phyloP scores from a whole-genome alignment of 1,140 invertebrate species.

The Tenebrio molitor region DNA sequence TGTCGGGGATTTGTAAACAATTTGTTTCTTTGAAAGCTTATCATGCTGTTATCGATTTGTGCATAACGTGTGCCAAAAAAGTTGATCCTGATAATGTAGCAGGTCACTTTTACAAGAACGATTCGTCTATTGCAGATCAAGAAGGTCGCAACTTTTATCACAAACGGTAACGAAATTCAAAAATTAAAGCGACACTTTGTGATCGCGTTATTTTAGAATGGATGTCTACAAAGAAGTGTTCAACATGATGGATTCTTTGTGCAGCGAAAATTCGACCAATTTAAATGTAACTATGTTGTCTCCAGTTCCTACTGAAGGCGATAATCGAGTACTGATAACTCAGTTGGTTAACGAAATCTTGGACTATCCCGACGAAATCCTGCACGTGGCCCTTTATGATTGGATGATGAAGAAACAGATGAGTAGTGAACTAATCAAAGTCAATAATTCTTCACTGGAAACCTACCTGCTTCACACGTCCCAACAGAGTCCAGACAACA shows the following conservation, averaged over 20 bases:
- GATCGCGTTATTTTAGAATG: slow-evolving; percentile 74
- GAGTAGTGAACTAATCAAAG: slow-evolving; percentile 82
- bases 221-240: slow-evolving; percentile 92
- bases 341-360: slow-evolving; percentile 64
- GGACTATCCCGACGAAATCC: slow-evolving; percentile 83
- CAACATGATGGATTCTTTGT: slow-evolving; percentile 83
- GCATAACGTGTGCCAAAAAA: slow-evolving; percentile 85
- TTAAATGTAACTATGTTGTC: not conserved
- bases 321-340: slow-evolving; percentile 8
- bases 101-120: slow-evolving; percentile 89
- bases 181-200: too few species aligned
- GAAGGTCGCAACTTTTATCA: slow-evolving; percentile 80
- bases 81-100: slow-evolving; percentile 91
- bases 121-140: slow-evolving; percentile 73
- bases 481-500: slow-evolving; percentile 68
- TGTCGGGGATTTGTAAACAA: slow-evolving; percentile 82
- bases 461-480: slow-evolving; percentile 80
- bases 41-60: slow-evolving; percentile 90
- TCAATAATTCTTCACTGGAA: slow-evolving; percentile 86
- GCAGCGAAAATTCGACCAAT: slow-evolving; percentile 64
- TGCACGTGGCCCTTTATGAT: slow-evolving; percentile 92
- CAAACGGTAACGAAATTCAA: slow-evolving; percentile 69
- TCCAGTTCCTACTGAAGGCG: slow-evolving; percentile 17
- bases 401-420: slow-evolving; percentile 90
- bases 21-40: slow-evolving; percentile 85